Base-by-base conservation (phyloP, 2,888 invertebrate genomes). In the Hydrotaea cyrtoneurina region DNA sequence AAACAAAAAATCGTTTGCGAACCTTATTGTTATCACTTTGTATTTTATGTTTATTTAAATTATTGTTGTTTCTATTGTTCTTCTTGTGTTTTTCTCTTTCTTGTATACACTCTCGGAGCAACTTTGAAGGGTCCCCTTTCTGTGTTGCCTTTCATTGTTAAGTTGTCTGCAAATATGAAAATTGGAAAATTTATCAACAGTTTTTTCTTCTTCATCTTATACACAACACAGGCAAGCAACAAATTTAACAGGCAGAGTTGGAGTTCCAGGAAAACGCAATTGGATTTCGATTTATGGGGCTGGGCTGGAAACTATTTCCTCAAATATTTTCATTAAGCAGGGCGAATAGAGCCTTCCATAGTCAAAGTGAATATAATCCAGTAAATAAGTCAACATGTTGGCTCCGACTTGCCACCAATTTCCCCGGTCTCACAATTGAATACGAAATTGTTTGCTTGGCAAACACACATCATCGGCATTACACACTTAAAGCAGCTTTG, bases 101-200 rank as follows among this genome's bases (percentile, higher is more conserved):
- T 59, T 59, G 4, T 13, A 26, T 26, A 21, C 21, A 69, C 43
- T 17, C 13, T 46, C 3, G 53, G 19, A 19, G 53, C 17, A n/a
- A 69, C n/a, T n/a, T n/a, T n/a, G n/a, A n/a, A n/a, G n/a, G n/a
- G n/a, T n/a, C n/a, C n/a, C n/a, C n/a, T n/a, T 71, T 17, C n/a
- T 19, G 31, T 31, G 31, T 31, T 31, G 2, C 31, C 31, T 69
- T 78, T 59, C 46, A 53, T 43, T 74, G 73, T 78, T 75, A 71
- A 75, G 62, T 78, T 79, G 78, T 72, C 59, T 62, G 83, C 43
- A 69, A 69, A 80, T 77, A 73, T 80, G 73, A 80, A 77, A 73
- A 59, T 73, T 80, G 21, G 46, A 69, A 76, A 50, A 77, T 43
- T 26, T 46, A 57, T 23, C n/a, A n/a, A n/a, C 43, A 81, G 55